These are phyloP conservation scores for Bovichtus diacanthus DNA, from an alignment of 2,797 vertebrate species.

Conservation along the genomic window DNA sequence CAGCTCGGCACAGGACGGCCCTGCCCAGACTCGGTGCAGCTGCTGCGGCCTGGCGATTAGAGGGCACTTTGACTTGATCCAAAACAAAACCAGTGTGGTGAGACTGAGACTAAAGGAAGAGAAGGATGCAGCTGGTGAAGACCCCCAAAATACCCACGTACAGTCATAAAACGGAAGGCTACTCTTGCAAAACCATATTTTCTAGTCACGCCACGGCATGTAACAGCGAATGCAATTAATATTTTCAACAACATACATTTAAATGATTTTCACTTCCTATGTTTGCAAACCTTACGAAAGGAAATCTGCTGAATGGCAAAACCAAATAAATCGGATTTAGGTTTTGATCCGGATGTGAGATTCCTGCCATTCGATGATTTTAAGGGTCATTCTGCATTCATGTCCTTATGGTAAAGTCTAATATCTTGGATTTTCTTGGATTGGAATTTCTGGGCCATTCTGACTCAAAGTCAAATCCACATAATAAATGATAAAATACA, in stretches of 20 bases:
- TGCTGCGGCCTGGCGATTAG: slow-evolving; percentile 75
- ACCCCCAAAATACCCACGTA: slow-evolving; percentile 44
- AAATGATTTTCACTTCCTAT: background rate
- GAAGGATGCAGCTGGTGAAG: slow-evolving; percentile 30
- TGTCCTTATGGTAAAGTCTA: background rate
- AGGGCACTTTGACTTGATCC: slow-evolving; percentile 46
- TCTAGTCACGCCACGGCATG: too few relatives aligned
- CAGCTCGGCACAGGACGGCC: slow-evolving; percentile 26
- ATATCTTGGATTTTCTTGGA: too few relatives aligned
- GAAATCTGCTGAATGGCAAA: background rate
- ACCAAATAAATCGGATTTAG: background rate
- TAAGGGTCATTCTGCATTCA: background rate
- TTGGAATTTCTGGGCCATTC: background rate
- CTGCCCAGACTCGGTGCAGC: slow-evolving; percentile 60
- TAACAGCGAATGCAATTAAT: background rate
- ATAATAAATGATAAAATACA: background rate
- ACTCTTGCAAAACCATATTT: background rate
- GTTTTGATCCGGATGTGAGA: background rate
- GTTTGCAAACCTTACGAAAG: background rate
- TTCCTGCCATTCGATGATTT: slow-evolving; percentile 1
- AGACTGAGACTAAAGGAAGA: slow-evolving; percentile 32
- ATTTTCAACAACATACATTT: background rate
- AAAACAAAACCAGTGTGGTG: slow-evolving; percentile 35
- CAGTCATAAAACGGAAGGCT: background rate
- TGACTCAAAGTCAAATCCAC: background rate